A percentile compares a stretch with the other conserved stretches of the same genome.
phyloP scores from a whole-genome alignment of 2,888 invertebrate genomes.

The Empis livida region DNA sequence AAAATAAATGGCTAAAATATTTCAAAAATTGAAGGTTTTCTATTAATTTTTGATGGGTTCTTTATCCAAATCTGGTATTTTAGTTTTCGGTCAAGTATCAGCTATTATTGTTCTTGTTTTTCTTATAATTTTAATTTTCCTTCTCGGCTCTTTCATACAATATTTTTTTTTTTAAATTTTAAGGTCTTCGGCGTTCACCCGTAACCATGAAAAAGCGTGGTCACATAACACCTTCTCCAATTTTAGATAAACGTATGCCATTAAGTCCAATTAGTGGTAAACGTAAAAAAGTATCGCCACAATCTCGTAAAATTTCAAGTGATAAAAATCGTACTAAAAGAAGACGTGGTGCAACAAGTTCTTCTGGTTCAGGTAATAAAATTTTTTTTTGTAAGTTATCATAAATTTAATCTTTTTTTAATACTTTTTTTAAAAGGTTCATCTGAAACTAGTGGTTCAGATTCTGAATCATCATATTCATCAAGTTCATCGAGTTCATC shows the following conservation, averaged over 20 bases:
- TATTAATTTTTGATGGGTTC: no score
- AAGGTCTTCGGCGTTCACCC: conserved; percentile 21
- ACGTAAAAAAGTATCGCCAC: conserved; percentile 26
- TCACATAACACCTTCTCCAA: conserved; percentile 24
- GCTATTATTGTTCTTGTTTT: no score
- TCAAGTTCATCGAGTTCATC: conserved; percentile 34
- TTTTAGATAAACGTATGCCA: conserved; percentile 22
- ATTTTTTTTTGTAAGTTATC: not conserved
- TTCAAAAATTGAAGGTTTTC: no score
- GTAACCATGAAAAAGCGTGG: conserved; percentile 18
- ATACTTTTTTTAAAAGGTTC: conserved; percentile 17
- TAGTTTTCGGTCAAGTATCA: no score
- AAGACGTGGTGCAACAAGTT: conserved; percentile 24
- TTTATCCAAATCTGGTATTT: no score
- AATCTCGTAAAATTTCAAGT: conserved; percentile 20
- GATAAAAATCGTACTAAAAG: conserved; percentile 22
- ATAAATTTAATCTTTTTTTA: not conserved
- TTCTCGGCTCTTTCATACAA: no score
- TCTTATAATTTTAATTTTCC: no score
- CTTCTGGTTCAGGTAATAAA: conserved; percentile 30
- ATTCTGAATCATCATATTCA: conserved; percentile 32
- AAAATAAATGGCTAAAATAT: no score
- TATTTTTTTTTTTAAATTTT: conserved; percentile 1
- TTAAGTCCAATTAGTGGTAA: conserved; percentile 26
- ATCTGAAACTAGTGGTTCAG: conserved; percentile 30